Base-by-base conservation (phyloP, 2,888 invertebrate genomes). In the Tinea trinotella region DNA sequence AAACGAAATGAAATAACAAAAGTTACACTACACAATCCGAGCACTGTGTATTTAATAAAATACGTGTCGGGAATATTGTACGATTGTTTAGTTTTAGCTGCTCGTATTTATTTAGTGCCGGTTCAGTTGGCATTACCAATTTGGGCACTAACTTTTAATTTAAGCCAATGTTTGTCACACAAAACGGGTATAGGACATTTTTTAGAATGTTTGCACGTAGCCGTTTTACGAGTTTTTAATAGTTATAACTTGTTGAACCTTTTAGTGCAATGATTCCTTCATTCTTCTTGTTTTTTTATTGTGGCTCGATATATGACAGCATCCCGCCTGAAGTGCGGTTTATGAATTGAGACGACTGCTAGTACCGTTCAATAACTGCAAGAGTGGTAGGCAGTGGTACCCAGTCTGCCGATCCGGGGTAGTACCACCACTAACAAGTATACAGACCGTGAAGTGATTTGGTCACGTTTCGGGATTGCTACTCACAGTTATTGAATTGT, bases 1-100 rank as follows among this genome's bases (percentile, higher is more conserved):
- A 40, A 40, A 40, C 40, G 40, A 40, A 40, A 40, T 15, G 40
- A 15, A 40, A 40, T 40, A 40, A 40, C 40, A 40, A 40, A 40
- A 40, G 40, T 40, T 40, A 40, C 40, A 13, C 13, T 12, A 13
- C 12, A n/a, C 40, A n/a, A 7, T 4, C 6, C 40, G 7, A 40
- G 13, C 13, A 2, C 40, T 40, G 40, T 40, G 13, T 15, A 2
- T 15, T 40, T 40, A 12, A 12, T 40, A n/a, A 40, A 40, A 15
- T 40, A 12, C 40, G 40, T 13, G 40, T 15, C 12, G 15, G 13
- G 7, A 40, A 15, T 40, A 40, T 12, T 15, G 5, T 15, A 6
- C 6, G 12, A 12, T 40, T 7, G n/a, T n/a, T 7, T 13, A 3
- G 40, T 40, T 40, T 12, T 40, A 15, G 12, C 13, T 2, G 2